Evolutionary conservation across 2,888 invertebrate genomes (phyloP).

Genomic region (Drosophila birchii): DNA sequence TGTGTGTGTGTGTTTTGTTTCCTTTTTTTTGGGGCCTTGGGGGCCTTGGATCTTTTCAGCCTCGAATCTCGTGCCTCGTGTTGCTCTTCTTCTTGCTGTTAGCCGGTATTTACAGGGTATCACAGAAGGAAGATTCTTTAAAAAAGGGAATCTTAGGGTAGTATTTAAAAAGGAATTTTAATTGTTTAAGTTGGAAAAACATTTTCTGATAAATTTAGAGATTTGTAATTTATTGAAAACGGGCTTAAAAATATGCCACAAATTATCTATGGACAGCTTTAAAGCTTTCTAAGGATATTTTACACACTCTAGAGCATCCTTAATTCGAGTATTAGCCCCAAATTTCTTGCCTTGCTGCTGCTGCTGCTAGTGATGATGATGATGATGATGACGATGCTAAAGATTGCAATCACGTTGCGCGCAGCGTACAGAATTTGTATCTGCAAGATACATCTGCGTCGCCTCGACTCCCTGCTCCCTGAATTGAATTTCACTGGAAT

Average conservation of each 20-base stretch:
- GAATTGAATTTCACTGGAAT: slow-evolving; percentile 81
- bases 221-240: neutral
- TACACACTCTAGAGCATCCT: neutral
- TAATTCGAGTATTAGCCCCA: neutral
- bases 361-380: slow-evolving; percentile 42
- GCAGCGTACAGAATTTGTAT: slow-evolving; percentile 76
- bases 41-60: slow-evolving; percentile 35
- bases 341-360: slow-evolving; percentile 12
- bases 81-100: slow-evolving; percentile 48
- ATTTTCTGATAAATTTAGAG: neutral
- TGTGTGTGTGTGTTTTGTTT: slow-evolving; percentile 39
- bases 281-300: no score
- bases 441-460: slow-evolving; percentile 71
- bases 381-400: slow-evolving; percentile 73
- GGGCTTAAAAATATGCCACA: neutral
- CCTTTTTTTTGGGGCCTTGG: slow-evolving; percentile 35
- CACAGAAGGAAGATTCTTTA: neutral
- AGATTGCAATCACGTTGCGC: slow-evolving; percentile 79
- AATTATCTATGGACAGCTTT: neutral
- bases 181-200: no score
- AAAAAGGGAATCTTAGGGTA: no score
- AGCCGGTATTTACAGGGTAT: slow-evolving; percentile 41
- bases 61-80: slow-evolving; percentile 71
- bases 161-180: neutral
- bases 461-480: slow-evolving; percentile 44